Evolutionary conservation across 2,888 invertebrate species (phyloP).

Genomic region (Idaea straminata): DNA sequence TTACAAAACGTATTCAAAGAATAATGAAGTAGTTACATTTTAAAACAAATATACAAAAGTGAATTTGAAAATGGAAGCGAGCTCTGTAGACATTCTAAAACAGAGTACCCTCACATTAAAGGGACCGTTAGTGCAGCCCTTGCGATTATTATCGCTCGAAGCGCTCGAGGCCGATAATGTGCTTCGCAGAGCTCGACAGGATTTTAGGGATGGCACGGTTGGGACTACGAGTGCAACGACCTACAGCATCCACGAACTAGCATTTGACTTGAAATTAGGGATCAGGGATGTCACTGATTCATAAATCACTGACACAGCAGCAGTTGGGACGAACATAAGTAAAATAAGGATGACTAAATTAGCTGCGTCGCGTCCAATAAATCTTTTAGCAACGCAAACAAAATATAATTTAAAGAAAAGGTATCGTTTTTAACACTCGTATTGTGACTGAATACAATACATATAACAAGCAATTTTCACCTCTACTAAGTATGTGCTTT

Average conservation of each 20-base stretch:
- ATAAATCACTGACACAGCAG: conserved; percentile 36
- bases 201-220: conserved; percentile 45
- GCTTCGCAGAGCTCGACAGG: conserved; percentile 38
- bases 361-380: conserved; percentile 22
- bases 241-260: conserved; percentile 36
- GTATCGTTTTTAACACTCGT: neutral
- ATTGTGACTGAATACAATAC: neutral
- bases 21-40: neutral
- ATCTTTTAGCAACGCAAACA: conserved; percentile 7
- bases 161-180: conserved; percentile 50
- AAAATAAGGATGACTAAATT: too few species aligned
- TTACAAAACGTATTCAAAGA: neutral
- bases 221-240: conserved; percentile 48
- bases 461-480: conserved; percentile 10
- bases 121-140: conserved; percentile 55
- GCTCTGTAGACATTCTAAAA: conserved; percentile 35
- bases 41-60: conserved; percentile 30
- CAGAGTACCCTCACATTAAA: conserved; percentile 47
- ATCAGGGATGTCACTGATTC: conserved; percentile 51
- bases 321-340: conserved; percentile 24
- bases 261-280: conserved; percentile 47
- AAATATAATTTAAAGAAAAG: too few species aligned
- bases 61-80: conserved; percentile 37
- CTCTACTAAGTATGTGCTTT: neutral
- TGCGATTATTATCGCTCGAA: conserved; percentile 54